These are phyloP conservation scores for Melanotaenia nigrans DNA, from an alignment of 2,797 vertebrate species.

Conservation along the genomic window DNA sequence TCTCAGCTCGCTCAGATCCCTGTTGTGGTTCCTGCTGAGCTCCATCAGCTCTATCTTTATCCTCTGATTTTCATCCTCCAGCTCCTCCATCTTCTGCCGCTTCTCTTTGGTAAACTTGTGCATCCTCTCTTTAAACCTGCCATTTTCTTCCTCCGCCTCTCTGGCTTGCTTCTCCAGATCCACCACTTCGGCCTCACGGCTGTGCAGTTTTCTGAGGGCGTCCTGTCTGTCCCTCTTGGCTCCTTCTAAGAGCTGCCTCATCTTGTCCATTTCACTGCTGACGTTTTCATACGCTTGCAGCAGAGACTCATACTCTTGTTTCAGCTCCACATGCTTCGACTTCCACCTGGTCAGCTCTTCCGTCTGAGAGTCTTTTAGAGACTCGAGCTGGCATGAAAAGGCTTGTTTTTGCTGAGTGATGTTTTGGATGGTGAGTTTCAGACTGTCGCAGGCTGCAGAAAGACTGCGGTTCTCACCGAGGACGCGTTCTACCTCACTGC, in stretches of 20 bases:
- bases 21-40: constrained; percentile 65
- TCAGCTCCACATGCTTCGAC: constrained; percentile 87
- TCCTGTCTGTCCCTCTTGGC: constrained; percentile 88
- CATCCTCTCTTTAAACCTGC: constrained; percentile 78
- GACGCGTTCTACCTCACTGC: constrained; percentile 74
- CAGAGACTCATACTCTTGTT: constrained; percentile 90
- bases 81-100: constrained; percentile 73
- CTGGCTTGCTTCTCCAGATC: constrained; percentile 70
- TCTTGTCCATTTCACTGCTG: constrained; percentile 89
- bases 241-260: constrained; percentile 86
- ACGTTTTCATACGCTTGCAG: constrained; percentile 91
- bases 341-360: constrained; percentile 91
- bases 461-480: constrained; percentile 86
- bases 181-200: constrained; percentile 77
- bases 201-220: constrained; percentile 77
- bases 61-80: constrained; percentile 80
- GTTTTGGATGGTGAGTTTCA: constrained; percentile 89
- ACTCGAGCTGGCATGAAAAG: constrained; percentile 90
- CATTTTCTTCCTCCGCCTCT: constrained; percentile 79
- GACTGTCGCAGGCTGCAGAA: constrained; percentile 88
- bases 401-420: constrained; percentile 92
- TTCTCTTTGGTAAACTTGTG: constrained; percentile 75
- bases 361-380: constrained; percentile 89
- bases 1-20: constrained; percentile 58
- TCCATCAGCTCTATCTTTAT: constrained; percentile 69